These are phyloP conservation scores for Callimorpha dominula DNA, from an alignment of 2,888 invertebrate genomes.

Conservation along the genomic window DNA sequence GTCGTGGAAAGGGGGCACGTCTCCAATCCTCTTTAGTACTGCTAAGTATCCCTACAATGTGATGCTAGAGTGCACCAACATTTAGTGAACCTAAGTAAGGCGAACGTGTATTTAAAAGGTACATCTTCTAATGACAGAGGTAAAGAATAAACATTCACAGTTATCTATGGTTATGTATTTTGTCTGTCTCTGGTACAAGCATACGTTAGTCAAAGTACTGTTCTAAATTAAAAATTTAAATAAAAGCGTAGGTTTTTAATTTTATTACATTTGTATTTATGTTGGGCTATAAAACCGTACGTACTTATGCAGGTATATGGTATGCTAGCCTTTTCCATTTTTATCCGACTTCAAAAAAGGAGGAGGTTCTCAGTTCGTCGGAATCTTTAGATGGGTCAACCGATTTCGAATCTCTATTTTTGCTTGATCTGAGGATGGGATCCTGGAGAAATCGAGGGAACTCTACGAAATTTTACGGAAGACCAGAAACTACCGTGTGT, in stretches of 20 bases:
- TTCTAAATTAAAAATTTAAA: neutral
- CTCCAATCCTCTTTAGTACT: constrained; percentile 57
- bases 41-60: constrained; percentile 43
- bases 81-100: constrained; percentile 33
- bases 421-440: too few relatives aligned
- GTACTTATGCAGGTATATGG: too few relatives aligned
- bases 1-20: constrained; percentile 59
- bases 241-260: neutral
- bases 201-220: neutral
- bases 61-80: constrained; percentile 35
- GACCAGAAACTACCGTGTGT: too few relatives aligned
- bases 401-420: too few relatives aligned
- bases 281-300: neutral
- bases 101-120: constrained; percentile 1
- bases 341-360: too few relatives aligned
- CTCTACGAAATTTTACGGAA: too few relatives aligned
- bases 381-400: too few relatives aligned
- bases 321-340: too few relatives aligned
- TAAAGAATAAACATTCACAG: neutral
- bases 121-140: neutral
- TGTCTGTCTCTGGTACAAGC: neutral
- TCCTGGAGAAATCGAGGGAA: too few relatives aligned
- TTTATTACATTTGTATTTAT: neutral
- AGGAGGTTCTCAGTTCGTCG: too few relatives aligned
- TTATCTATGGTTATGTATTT: neutral